phyloP scores from a whole-genome alignment of 1,140 invertebrate species.

The Aphaenogaster rudis region DNA sequence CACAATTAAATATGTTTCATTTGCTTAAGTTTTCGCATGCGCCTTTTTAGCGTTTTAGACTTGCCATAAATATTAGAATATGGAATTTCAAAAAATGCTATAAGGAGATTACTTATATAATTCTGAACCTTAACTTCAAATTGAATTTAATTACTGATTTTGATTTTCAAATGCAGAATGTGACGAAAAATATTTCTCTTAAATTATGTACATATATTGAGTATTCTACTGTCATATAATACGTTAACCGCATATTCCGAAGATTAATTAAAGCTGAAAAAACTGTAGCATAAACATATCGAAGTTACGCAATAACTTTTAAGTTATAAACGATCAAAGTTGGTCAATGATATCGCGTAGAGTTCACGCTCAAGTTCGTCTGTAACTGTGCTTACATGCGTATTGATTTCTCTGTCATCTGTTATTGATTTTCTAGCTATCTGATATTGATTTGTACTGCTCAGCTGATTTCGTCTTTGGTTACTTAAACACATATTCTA shows the following conservation, averaged over 20 bases:
- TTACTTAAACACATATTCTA: not conserved
- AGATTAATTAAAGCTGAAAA: not conserved
- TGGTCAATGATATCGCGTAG: not conserved
- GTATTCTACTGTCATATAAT: not conserved
- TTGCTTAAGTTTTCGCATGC: not conserved
- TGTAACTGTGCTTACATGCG: not conserved
- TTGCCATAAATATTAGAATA: not conserved
- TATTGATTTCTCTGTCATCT: conserved; percentile 3
- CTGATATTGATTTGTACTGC: not conserved
- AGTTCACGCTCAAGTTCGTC: not conserved
- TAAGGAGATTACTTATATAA: not conserved
- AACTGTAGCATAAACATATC: not conserved
- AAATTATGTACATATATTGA: not conserved
- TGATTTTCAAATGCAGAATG: not conserved
- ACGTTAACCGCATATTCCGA: not conserved
- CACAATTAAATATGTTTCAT: conserved; percentile 35
- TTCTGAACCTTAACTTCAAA: not conserved
- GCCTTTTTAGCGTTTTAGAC: not conserved
- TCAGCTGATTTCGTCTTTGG: conserved; percentile 11
- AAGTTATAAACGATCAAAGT: not conserved
- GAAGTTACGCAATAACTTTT: conserved; percentile 3
- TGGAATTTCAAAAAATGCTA: not conserved
- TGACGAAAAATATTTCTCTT: not conserved
- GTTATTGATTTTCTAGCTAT: conserved; percentile 8
- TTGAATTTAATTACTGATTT: conserved; percentile 14